These are phyloP conservation scores for Gisinianus flammeolus DNA, from an alignment of 2,888 invertebrate species.

Conservation along the genomic window DNA sequence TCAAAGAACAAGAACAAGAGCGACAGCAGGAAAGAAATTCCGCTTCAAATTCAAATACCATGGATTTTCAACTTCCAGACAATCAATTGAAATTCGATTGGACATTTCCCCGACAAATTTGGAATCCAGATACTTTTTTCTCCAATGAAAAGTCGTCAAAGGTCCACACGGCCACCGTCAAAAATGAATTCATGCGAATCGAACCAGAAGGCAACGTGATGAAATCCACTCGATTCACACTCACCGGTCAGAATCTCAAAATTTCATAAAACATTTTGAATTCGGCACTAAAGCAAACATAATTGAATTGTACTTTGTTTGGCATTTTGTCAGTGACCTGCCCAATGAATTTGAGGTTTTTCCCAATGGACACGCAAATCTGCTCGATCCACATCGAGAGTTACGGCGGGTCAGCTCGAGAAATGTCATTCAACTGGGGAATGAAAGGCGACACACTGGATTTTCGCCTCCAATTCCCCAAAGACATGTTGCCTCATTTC, in stretches of 20 bases:
- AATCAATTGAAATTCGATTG: not conserved
- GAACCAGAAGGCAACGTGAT: slow-evolving; percentile 47
- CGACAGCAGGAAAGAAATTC: too few species aligned
- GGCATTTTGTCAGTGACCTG: too few species aligned
- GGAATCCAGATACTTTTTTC: slow-evolving; percentile 56
- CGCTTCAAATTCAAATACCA: too few species aligned
- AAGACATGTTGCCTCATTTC: not conserved
- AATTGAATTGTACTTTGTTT: too few species aligned
- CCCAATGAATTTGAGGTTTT: slow-evolving; percentile 50
- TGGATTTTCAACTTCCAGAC: not conserved
- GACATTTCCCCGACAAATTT: slow-evolving; percentile 31
- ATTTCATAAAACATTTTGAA: too few species aligned
- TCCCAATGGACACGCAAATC: slow-evolving; percentile 50
- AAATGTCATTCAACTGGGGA: slow-evolving; percentile 46
- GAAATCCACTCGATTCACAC: slow-evolving; percentile 52
- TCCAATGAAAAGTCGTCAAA: slow-evolving; percentile 50
- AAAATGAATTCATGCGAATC: slow-evolving; percentile 51
- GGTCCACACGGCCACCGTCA: slow-evolving; percentile 49
- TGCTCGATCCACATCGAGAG: slow-evolving; percentile 48
- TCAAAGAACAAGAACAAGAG: too few species aligned
- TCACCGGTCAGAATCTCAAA: too few species aligned
- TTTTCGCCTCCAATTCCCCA: too few species aligned
- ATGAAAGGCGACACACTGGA: too few species aligned
- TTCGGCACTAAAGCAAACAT: too few species aligned
- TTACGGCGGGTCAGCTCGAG: slow-evolving; percentile 49